Evolutionary conservation across 2,888 invertebrate species (phyloP).

Genomic region (Eumacrocentrus americanus): DNA sequence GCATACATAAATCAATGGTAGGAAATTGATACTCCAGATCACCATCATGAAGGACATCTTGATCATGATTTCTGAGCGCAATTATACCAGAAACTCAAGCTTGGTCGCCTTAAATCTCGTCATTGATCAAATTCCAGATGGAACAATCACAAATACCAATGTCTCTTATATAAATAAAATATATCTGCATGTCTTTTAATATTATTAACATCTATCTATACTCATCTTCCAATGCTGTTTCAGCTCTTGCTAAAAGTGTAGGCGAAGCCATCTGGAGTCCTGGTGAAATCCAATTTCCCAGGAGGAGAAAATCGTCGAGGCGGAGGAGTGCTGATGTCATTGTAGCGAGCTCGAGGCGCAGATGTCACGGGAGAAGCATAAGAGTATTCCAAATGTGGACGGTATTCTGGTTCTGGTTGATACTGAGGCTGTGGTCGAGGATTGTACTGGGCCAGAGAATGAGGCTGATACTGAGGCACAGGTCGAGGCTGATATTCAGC

Average conservation of each 20-base stretch:
- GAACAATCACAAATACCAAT: too few relatives aligned
- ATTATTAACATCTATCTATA: not conserved
- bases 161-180: too few relatives aligned
- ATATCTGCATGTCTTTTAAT: not conserved
- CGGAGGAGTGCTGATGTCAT: constrained; percentile 70
- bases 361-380: constrained; percentile 48
- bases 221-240: constrained; percentile 24
- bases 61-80: not conserved
- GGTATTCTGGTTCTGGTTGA: constrained; percentile 35
- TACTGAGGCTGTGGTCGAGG: constrained; percentile 61
- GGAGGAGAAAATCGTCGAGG: constrained; percentile 83
- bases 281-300: constrained; percentile 83
- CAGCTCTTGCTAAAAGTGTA: constrained; percentile 80
- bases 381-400: constrained; percentile 47
- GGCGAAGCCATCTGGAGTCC: constrained; percentile 87
- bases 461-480: constrained; percentile 64
- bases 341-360: constrained; percentile 63
- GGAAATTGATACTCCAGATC: not conserved
- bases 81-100: too few relatives aligned
- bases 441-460: constrained; percentile 56
- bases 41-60: constrained; percentile 11
- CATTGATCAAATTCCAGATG: too few relatives aligned
- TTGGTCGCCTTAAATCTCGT: too few relatives aligned
- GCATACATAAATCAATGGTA: not conserved
- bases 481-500: constrained; percentile 63